Evolutionary conservation across 2,797 vertebrate genomes (phyloP), one percentile per base, ranked within the genome.

Genomic region (Lagodon rhomboides): DNA sequence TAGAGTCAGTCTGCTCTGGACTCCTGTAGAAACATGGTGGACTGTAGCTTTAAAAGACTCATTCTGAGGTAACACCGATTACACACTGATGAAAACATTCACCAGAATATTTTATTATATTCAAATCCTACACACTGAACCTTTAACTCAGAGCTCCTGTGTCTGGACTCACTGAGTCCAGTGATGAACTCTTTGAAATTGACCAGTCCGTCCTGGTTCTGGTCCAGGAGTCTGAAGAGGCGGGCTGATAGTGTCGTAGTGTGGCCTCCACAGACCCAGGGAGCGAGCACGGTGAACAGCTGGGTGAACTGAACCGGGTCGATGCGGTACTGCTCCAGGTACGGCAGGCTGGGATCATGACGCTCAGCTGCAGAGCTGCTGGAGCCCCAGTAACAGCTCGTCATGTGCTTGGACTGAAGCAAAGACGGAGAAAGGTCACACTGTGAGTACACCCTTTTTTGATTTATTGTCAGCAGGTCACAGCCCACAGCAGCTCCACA

Each of bases 171-270:
- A 99, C 98, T 98, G 80, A 99, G 97, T 27, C 97, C 98, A 0
- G 95, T 98, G 87, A 98, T 97, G 5, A 99, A 99, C 91, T 99
- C 98, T 88, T 99, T 99, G 91, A 99, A 99, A 94, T 98, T 99
- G 93, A 99, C 97, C 59, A 99, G 96, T 0, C 96, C 94, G 55
- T 99, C 98, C 83, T 94, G 96, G 95, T 99, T 98, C 71, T 95
- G 93, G 81, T 99, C 98, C 74, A 99, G 94, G 4, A 99, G 95
- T 20, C 97, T 95, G 92, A 99, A 99, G 89, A 99, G 95, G 11
- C 98, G 96, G 1, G 93, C 92, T 0, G 97, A 96, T 15, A 99
- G 91, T 2, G 94, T 94, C 1, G 95, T 74, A 0, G 96, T 97
- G 61, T 99, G 98, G 0, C 93, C 68, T 1, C 97, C 96, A 4